Base-by-base conservation (phyloP, 2,888 invertebrate genomes). In the Lampropteryx suffumata region DNA sequence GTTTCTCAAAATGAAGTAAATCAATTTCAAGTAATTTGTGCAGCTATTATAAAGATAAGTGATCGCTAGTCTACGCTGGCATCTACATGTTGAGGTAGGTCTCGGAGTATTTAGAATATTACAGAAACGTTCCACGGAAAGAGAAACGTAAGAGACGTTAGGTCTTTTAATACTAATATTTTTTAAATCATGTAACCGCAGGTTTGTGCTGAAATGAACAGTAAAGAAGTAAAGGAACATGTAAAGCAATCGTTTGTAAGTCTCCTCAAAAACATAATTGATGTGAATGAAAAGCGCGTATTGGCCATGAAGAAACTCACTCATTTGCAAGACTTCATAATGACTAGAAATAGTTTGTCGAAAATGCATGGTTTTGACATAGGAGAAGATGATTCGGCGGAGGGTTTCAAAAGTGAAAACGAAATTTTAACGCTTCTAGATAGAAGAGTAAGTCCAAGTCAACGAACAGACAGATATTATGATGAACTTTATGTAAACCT, bases 221-320 rank as follows among this genome's bases (percentile, higher is more conserved):
- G 17, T 13, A 11, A 8, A 13, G 40, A 13, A 26, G 13, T 12
- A 3, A 27, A 33, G 14, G 42, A 41, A 0, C 5, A 24, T 3
- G 39, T 34, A 5, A 47, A 51, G 9, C 12, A 12, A n/a, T 34
- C 45, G 29, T 50, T 59, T 49, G 44, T 57, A 43, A 35, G 40
- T 33, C 9, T 79, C 1, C 62, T 80, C 1, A 61, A 69, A 9
- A 60, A 70, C 0, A 56, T 81, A 1, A 55, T 77, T 1, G 60
- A 59, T 5, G 43, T 71, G 0, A 81, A 80, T 33, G 68, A 73
- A 42, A 59, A 69, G n/a, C 61, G 76, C 24, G 37, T 79, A 8
- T 49, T 61, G 0, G 60, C 66, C 0, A 45, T 82, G 13, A 69
- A 67, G 5, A 71, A 62, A 21, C 43, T 75, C 0, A 50, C 62